Conservation (phyloP, 2,797 vertebrate species). For the Dryobates pubescens region DNA sequence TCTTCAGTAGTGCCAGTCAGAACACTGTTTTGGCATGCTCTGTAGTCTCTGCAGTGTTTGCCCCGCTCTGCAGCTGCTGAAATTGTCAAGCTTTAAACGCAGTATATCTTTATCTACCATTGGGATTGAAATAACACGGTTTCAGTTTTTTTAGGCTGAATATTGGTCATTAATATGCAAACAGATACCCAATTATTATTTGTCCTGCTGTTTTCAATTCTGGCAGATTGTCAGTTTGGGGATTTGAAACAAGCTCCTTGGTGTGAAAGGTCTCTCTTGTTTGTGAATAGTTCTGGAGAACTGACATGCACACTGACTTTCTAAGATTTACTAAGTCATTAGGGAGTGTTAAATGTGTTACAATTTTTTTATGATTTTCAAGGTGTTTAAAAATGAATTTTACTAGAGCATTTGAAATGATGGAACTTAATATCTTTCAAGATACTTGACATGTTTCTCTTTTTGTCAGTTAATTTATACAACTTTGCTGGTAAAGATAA, state of each 20-base stretch:
- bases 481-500: neutral
- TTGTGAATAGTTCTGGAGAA: slow-evolving; percentile 26
- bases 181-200: slow-evolving; percentile 62
- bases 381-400: slow-evolving; percentile 36
- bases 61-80: neutral
- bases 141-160: neutral
- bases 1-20: neutral
- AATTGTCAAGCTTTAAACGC: slow-evolving; percentile 24
- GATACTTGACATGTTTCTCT: neutral
- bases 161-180: slow-evolving; percentile 68
- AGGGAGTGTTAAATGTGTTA: slow-evolving; percentile 25
- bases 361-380: neutral
- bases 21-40: neutral
- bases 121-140: neutral
- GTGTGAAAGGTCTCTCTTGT: slow-evolving; percentile 53
- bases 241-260: slow-evolving; percentile 50
- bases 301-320: slow-evolving; percentile 32
- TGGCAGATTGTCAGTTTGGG: slow-evolving; percentile 36
- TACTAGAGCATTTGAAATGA: neutral
- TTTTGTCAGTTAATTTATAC: neutral
- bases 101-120: neutral
- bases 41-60: neutral
- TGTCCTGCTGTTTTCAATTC: slow-evolving; percentile 67
- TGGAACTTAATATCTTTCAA: neutral
- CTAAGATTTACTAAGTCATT: slow-evolving; percentile 27